A percentile compares a stretch with the other conserved stretches of the same genome.
Evolutionary conservation across 2,797 vertebrate species (phyloP).

Genomic region (Champsocephalus gunnari): DNA sequence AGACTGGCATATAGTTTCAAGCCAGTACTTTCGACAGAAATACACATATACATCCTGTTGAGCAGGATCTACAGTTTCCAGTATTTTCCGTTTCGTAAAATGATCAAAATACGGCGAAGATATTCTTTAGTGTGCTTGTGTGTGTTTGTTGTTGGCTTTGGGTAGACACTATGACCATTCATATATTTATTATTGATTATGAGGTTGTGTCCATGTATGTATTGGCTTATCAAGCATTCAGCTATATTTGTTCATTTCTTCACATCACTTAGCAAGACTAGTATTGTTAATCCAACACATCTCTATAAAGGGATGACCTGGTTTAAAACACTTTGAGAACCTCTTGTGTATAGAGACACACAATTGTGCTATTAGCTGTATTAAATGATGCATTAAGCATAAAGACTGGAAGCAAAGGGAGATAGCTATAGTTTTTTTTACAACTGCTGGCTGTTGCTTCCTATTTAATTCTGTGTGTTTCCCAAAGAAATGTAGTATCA

Average conservation of each 20-base stretch:
- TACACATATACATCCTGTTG: no score
- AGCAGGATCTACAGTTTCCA: no score
- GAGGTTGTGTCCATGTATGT: not conserved
- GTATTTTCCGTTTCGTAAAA: no score
- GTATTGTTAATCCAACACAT: no score
- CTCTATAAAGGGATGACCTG: not conserved
- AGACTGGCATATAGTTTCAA: no score
- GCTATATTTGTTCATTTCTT: not conserved
- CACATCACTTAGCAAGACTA: not conserved
- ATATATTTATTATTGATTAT: constrained; percentile 22
- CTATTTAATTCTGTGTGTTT: no score
- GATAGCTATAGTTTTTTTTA: not conserved
- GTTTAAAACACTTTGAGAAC: not conserved
- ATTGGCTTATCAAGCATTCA: not conserved
- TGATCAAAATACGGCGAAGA: no score
- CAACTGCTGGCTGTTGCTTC: no score
- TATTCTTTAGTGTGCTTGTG: not conserved
- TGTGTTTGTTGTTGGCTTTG: constrained; percentile 14
- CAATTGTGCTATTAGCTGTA: constrained; percentile 3
- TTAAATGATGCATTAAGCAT: constrained; percentile 1
- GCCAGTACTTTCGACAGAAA: no score
- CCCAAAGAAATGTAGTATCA: not conserved
- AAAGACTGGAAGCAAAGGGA: not conserved
- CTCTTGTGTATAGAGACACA: not conserved
- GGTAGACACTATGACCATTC: constrained; percentile 1